Percentiles rank a stretch among this genome's conserved stretches.
These are phyloP conservation scores for Spheniscus humboldti DNA, from an alignment of 2,797 vertebrate genomes.

Conservation along the genomic window DNA sequence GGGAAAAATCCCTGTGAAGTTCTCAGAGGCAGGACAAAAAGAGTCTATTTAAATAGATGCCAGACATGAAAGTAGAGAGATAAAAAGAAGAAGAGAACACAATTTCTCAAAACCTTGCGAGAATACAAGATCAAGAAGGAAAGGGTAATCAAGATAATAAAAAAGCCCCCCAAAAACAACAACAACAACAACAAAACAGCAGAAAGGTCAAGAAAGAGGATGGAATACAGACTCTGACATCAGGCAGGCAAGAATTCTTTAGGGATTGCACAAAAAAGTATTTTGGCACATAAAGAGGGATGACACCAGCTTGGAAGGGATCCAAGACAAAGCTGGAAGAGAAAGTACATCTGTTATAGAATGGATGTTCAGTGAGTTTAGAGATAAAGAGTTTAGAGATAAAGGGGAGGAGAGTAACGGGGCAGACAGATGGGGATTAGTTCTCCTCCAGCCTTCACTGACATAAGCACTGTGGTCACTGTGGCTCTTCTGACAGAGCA, in stretches of 20 bases:
- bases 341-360: slow-evolving; percentile 38
- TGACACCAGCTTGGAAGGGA: not conserved
- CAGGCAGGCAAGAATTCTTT: not conserved
- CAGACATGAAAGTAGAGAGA: not conserved
- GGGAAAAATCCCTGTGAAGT: not conserved
- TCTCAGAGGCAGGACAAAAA: not conserved
- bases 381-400: slow-evolving; percentile 32
- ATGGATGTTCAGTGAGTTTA: not conserved
- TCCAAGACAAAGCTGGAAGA: not conserved
- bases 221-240: not conserved
- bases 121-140: not conserved
- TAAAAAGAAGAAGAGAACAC: not conserved
- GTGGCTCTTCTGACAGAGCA: not conserved
- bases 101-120: not conserved
- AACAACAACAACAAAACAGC: not conserved
- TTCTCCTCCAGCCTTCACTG: not conserved
- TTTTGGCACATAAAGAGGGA: not conserved
- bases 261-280: not conserved
- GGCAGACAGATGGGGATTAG: slow-evolving; percentile 28
- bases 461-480: not conserved
- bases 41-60: not conserved
- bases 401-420: not conserved
- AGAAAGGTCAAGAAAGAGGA: not conserved
- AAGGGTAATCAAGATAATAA: not conserved
- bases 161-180: not conserved